Percentiles rank a stretch among this genome's conserved stretches.
Conservation (phyloP, 2,797 vertebrate genomes). For the Anguilla obscura region DNA sequence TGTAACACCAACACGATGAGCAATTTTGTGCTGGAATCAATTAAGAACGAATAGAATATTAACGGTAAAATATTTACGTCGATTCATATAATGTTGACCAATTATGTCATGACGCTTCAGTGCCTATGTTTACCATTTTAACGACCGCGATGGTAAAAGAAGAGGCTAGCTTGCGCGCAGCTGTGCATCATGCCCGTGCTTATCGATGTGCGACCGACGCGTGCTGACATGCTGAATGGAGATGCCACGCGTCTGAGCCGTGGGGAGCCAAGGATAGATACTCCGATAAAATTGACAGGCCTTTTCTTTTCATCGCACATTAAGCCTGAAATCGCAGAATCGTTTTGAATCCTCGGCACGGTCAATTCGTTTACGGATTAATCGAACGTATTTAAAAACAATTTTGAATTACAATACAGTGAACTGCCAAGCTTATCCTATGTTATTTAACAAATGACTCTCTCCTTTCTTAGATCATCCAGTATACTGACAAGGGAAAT, state of each 20-base stretch:
- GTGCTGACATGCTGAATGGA: conserved; percentile 33
- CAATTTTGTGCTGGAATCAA: background rate
- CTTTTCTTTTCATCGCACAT: conserved; percentile 27
- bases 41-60: background rate
- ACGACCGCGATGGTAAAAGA: conserved; percentile 4
- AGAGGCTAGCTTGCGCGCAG: conserved; percentile 27
- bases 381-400: background rate
- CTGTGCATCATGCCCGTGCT: conserved; percentile 29
- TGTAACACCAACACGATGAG: background rate
- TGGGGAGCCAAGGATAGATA: conserved; percentile 31
- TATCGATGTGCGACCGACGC: conserved; percentile 37
- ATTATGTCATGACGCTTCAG: background rate
- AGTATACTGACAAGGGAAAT: background rate
- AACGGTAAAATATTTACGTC: background rate
- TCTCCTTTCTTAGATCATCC: background rate
- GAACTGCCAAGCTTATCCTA: background rate
- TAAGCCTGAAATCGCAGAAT: conserved; percentile 27
- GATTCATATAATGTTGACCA: conserved; percentile 18
- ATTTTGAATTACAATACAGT: background rate
- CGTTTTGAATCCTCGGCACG: conserved; percentile 23
- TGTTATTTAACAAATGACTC: background rate
- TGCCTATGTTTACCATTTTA: background rate
- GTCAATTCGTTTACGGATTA: conserved; percentile 21
- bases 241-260: conserved; percentile 35
- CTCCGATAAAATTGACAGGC: conserved; percentile 32